These are phyloP conservation scores for Notocelia uddmanniana DNA, from an alignment of 2,888 invertebrate genomes.

Conservation along the genomic window DNA sequence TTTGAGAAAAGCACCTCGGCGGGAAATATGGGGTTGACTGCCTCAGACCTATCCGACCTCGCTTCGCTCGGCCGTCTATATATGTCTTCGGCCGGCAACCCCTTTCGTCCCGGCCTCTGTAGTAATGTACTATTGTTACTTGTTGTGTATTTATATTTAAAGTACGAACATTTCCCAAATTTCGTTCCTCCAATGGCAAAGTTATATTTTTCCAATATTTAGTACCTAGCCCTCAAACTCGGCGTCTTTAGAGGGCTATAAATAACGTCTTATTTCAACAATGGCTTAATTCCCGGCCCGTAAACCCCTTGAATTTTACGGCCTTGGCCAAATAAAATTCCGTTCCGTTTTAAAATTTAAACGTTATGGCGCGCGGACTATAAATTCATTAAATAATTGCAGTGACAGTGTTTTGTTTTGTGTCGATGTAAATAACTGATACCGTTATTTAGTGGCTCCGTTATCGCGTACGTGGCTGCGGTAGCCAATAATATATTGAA, in stretches of 20 bases:
- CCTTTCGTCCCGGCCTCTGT: too few species aligned
- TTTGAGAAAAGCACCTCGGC: too few species aligned
- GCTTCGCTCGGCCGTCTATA: too few species aligned
- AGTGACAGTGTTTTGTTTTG: conserved; percentile 18
- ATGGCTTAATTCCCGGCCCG: conserved; percentile 27
- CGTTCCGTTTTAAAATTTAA: conserved; percentile 26
- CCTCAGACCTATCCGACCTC: too few species aligned
- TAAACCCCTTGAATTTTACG: conserved; percentile 24
- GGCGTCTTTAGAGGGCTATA: conserved; percentile 10
- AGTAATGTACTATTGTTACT: too few species aligned
- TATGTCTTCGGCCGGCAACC: too few species aligned
- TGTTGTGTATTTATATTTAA: neutral
- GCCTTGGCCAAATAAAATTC: conserved; percentile 27
- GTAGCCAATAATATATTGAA: neutral
- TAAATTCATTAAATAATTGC: conserved; percentile 30
- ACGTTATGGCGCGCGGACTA: conserved; percentile 18
- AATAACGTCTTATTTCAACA: conserved; percentile 34
- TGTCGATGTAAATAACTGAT: conserved; percentile 20
- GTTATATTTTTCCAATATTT: conserved; percentile 29
- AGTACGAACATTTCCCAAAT: neutral
- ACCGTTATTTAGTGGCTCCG: conserved; percentile 20
- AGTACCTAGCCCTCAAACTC: conserved; percentile 6
- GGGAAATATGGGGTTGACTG: too few species aligned
- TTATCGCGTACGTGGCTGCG: neutral
- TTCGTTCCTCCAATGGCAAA: conserved; percentile 10